A percentile compares a stretch with the other conserved stretches of the same genome.
Evolutionary conservation across 1,140 invertebrate species (phyloP).

Genomic region (Eupristina koningsbergeri): DNA sequence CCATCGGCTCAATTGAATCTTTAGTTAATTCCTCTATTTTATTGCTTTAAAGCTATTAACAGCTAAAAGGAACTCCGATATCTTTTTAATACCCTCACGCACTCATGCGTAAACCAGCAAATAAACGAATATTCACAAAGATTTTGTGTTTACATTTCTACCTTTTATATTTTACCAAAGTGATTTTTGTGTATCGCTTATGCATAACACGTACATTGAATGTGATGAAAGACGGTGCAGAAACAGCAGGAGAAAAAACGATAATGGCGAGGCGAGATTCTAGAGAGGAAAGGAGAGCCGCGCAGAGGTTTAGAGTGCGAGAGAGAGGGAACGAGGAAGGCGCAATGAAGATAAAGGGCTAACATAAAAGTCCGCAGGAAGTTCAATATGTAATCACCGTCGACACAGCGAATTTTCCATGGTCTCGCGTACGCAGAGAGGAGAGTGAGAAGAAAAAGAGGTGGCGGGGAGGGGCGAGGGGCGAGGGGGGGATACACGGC

Average conservation of each 20-base stretch:
- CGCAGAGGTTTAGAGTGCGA: too few relatives aligned
- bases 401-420: constrained; percentile 44
- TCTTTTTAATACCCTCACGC: background rate
- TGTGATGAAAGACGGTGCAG: background rate
- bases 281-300: background rate
- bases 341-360: constrained; percentile 8
- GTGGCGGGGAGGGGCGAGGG: background rate
- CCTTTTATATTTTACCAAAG: background rate
- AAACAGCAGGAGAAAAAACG: background rate
- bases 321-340: background rate
- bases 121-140: background rate
- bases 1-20: background rate
- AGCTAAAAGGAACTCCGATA: background rate
- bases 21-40: background rate
- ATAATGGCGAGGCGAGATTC: background rate
- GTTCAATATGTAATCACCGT: constrained; percentile 41
- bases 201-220: background rate
- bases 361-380: background rate
- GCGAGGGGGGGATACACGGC: background rate
- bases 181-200: background rate
- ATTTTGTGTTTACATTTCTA: background rate
- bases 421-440: constrained; percentile 9
- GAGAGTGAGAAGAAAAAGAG: background rate
- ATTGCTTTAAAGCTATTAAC: background rate
- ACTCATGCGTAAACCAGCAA: background rate